These are phyloP conservation scores for Xiphophorus birchmanni DNA, from an alignment of 2,797 vertebrate species.

Conservation along the genomic window DNA sequence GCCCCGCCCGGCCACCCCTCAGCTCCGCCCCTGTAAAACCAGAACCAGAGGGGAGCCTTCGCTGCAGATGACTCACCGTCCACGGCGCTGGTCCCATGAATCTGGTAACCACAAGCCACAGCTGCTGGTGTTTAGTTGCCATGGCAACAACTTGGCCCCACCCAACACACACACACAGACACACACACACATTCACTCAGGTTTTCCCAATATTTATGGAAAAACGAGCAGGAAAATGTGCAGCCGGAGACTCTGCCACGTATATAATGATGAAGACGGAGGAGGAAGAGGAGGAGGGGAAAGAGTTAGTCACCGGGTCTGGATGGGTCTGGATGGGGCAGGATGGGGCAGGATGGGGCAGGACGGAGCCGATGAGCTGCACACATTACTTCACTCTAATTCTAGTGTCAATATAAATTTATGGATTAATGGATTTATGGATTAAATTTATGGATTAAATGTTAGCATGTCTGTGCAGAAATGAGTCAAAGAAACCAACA, in stretches of 20 bases:
- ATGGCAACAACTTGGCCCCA: conserved; percentile 61
- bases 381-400: neutral
- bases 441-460: neutral
- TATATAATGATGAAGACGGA: conserved; percentile 56
- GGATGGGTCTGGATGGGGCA: neutral
- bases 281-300: conserved; percentile 51
- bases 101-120: conserved; percentile 67
- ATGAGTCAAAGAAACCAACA: neutral
- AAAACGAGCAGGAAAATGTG: conserved; percentile 53
- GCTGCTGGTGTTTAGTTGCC: conserved; percentile 56
- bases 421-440: neutral
- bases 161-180: conserved; percentile 64
- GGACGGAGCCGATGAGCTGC: conserved; percentile 36
- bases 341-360: conserved; percentile 32
- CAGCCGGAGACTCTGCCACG: conserved; percentile 70
- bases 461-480: neutral
- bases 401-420: neutral
- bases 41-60: conserved; percentile 56
- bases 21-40: conserved; percentile 18
- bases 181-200: conserved; percentile 32
- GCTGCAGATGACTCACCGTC: conserved; percentile 64
- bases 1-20: neutral
- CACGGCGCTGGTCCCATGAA: conserved; percentile 27
- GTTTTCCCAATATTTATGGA: conserved; percentile 71
- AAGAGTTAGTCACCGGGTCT: conserved; percentile 76